These are phyloP conservation scores for Aptenodytes patagonicus DNA, from an alignment of 2,113 vertebrate genomes.

Conservation along the genomic window DNA sequence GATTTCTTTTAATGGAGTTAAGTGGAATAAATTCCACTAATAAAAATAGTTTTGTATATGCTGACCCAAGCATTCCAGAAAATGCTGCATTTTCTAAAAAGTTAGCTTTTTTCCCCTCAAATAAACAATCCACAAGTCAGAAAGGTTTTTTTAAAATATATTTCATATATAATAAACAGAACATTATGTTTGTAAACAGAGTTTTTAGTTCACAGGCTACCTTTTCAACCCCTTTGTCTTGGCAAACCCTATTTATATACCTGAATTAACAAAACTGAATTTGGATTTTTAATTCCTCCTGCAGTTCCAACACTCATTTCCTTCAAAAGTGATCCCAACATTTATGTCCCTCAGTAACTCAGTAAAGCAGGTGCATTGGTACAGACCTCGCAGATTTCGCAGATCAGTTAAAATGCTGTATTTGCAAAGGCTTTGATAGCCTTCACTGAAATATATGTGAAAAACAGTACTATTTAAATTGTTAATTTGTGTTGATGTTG, in stretches of 20 bases:
- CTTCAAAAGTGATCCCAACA: background rate
- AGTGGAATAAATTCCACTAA: conserved; percentile 40
- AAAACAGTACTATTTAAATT: background rate
- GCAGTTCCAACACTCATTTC: background rate
- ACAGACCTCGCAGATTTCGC: background rate
- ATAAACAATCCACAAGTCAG: background rate
- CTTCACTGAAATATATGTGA: background rate
- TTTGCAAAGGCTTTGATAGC: background rate
- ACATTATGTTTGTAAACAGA: background rate
- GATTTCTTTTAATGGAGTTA: conserved; percentile 52
- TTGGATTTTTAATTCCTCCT: background rate
- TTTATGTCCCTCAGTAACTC: background rate
- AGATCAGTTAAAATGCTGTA: background rate
- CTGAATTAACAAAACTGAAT: background rate
- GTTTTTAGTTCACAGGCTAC: background rate
- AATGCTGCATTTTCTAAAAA: background rate
- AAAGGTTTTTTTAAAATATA: background rate
- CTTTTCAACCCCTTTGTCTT: background rate
- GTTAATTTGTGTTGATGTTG: background rate
- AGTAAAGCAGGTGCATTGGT: background rate
- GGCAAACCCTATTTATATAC: background rate
- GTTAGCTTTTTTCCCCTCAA: background rate
- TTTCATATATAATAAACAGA: background rate
- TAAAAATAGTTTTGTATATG: conserved; percentile 15
- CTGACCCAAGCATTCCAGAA: background rate